These are phyloP conservation scores for Cephus rjabovi DNA, from an alignment of 2,888 invertebrate species.

Conservation along the genomic window DNA sequence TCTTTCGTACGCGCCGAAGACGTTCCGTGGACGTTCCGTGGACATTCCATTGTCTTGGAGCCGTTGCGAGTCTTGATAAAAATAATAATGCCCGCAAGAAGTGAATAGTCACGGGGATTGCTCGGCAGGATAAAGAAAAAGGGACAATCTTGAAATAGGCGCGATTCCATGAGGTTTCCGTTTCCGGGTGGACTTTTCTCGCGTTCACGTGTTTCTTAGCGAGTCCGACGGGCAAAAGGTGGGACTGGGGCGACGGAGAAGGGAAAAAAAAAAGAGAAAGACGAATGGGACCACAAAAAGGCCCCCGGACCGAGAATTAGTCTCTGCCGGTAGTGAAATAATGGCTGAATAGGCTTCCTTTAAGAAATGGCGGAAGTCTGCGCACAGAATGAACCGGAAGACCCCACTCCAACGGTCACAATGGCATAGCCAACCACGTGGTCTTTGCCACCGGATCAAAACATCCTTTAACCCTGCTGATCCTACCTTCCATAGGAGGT, in stretches of 20 bases:
- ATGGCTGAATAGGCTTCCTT: slow-evolving; percentile 57
- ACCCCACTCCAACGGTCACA: slow-evolving; percentile 51
- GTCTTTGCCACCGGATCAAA: slow-evolving; percentile 50
- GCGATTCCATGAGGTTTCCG: neutral
- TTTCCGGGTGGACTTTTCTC: neutral
- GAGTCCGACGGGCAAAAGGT: neutral
- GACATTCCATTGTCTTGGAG: neutral
- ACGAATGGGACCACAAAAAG: slow-evolving; percentile 15
- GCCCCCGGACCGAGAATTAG: slow-evolving; percentile 29
- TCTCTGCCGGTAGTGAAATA: slow-evolving; percentile 49
- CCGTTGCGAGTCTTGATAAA: neutral
- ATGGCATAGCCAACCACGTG: slow-evolving; percentile 35
- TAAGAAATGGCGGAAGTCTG: slow-evolving; percentile 59
- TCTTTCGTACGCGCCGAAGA: neutral
- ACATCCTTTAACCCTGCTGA: slow-evolving; percentile 42
- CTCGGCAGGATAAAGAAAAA: neutral
- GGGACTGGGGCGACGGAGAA: neutral
- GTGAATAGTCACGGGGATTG: neutral
- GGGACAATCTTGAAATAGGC: neutral
- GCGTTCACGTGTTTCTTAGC: neutral
- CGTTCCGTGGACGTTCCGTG: neutral
- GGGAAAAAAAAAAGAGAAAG: slow-evolving; percentile 15
- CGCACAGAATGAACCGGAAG: slow-evolving; percentile 57
- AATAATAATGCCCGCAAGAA: neutral
- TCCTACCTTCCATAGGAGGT: slow-evolving; percentile 25